Evolutionary conservation across 1,140 invertebrate species (phyloP).

Genomic region (Coboldia fuscipes): DNA sequence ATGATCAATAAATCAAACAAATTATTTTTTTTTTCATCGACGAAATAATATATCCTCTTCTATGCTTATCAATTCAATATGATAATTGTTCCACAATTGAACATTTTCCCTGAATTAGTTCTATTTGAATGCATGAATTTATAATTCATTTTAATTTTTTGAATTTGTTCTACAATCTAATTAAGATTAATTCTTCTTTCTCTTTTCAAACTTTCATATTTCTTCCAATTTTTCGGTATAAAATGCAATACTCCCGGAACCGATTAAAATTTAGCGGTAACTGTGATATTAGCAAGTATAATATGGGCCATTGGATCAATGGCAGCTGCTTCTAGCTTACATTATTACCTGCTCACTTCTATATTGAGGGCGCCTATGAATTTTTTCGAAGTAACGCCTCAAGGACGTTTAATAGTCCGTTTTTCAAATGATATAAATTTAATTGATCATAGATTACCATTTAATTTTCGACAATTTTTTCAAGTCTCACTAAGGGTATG

Average conservation of each 20-base stretch:
- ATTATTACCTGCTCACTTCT: conserved; percentile 37
- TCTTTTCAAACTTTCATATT: not conserved
- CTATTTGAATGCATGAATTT: too few relatives aligned
- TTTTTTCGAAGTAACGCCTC: conserved; percentile 57
- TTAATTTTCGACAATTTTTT: conserved; percentile 20
- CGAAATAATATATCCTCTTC: too few relatives aligned
- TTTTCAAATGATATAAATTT: conserved; percentile 50
- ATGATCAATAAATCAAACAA: not conserved
- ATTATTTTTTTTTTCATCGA: too few relatives aligned
- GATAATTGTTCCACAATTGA: too few relatives aligned
- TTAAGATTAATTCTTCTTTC: not conserved
- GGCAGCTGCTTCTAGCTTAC: conserved; percentile 49
- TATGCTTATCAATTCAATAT: too few relatives aligned
- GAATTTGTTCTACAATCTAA: too few relatives aligned
- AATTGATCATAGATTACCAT: conserved; percentile 30
- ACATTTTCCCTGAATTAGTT: too few relatives aligned
- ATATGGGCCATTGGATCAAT: conserved; percentile 45
- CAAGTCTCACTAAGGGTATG: conserved; percentile 18
- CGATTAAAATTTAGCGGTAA: conserved; percentile 27
- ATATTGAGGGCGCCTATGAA: conserved; percentile 39
- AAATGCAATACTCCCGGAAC: not conserved
- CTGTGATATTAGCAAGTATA: conserved; percentile 44
- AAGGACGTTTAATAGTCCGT: conserved; percentile 48
- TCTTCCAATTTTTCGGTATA: not conserved
- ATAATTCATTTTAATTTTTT: too few relatives aligned